Base-by-base conservation (phyloP, 2,113 vertebrate genomes). In the Mugil cephalus region DNA sequence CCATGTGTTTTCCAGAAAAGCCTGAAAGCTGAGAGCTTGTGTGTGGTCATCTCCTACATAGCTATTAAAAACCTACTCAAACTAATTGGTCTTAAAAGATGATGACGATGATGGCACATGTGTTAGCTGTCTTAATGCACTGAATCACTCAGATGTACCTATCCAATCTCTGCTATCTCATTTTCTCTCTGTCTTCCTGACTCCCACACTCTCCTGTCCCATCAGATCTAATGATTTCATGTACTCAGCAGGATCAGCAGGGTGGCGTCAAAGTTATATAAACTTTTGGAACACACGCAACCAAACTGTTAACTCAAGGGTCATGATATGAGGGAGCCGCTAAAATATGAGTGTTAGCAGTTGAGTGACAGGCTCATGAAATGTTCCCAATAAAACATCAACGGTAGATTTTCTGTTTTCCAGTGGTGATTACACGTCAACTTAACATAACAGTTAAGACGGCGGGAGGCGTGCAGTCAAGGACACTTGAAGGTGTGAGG, bases 241-340 rank as follows among this genome's bases (percentile, higher is more conserved):
- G 17, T 12, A 56, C 34, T 69, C n/a, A 62, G 65, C 71, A 45
- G 67, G 50, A 82, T 47, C 67, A 67, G 71, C 62, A 35, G 58
- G 74, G 8, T 14, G 51, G 8, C 42, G 8, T 52, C 0, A 0
- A 11, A 52, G 40, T 69, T 69, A 42, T 10, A 7, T 53, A 43
- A 43, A 63, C 52, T 17, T 50, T 30, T 38, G 21, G 38, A 71
- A 46, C 50, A 75, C 10, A 11, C 55, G 42, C 19, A 18, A 35
- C 36, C 13, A 19, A 69, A 62, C 35, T 2, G 30, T 68, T 40
- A 9, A 45, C 21, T 74, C 36, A 54, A 34, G 55, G 63, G 53
- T 68, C 8, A 10, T 9, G 51, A 59, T 10, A 6, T 7, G 8
- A 18, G 24, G 43, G 11, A 39, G 19, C 8, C 10, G 4, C 7